Percentiles rank a stretch among this genome's conserved stretches.
Conservation (phyloP, 2,113 vertebrate species). For the Callionymus lyra region DNA sequence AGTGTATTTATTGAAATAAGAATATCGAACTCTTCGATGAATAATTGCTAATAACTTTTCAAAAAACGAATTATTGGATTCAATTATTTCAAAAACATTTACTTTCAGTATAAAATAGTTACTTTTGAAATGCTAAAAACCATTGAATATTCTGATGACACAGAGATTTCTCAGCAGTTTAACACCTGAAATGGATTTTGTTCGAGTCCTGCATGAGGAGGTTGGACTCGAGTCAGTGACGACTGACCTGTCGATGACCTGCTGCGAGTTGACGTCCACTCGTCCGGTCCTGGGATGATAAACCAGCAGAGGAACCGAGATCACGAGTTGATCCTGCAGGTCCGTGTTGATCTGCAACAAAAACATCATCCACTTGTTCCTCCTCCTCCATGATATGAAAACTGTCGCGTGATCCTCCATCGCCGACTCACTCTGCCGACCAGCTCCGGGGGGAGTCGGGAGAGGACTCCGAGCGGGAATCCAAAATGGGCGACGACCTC, state of each 20-base stretch:
- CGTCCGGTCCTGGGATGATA: slow-evolving; percentile 51
- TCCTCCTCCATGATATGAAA: background rate
- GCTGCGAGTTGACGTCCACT: slow-evolving; percentile 42
- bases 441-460: slow-evolving; percentile 45
- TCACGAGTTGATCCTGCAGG: slow-evolving; percentile 43
- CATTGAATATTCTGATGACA: too few relatives aligned
- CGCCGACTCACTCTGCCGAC: slow-evolving; percentile 40
- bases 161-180: too few relatives aligned
- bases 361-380: background rate
- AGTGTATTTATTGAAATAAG: too few relatives aligned
- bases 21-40: too few relatives aligned
- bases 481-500: slow-evolving; percentile 55
- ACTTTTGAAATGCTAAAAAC: too few relatives aligned
- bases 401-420: background rate
- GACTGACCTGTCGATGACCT: slow-evolving; percentile 54
- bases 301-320: slow-evolving; percentile 29
- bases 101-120: too few relatives aligned
- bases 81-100: too few relatives aligned
- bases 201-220: too few relatives aligned
- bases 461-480: slow-evolving; percentile 54
- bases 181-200: too few relatives aligned
- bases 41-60: too few relatives aligned
- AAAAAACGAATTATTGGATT: too few relatives aligned
- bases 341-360: slow-evolving; percentile 49
- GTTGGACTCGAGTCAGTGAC: too few relatives aligned